These are phyloP conservation scores for Stegostoma tigrinum DNA, from an alignment of 2,113 vertebrate species.

Conservation along the genomic window DNA sequence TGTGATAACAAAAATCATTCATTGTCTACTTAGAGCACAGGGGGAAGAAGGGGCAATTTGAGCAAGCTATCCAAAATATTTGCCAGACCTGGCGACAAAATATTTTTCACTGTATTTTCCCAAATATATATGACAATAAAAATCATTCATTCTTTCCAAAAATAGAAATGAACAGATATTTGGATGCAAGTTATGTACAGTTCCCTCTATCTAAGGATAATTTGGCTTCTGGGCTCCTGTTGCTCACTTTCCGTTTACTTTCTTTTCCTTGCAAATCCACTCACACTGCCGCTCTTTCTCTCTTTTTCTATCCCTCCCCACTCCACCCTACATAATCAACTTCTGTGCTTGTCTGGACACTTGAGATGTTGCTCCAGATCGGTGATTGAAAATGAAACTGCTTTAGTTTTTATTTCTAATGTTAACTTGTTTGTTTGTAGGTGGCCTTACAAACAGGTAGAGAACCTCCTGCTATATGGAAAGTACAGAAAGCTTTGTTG, in stretches of 20 bases:
- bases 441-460: conserved; percentile 75
- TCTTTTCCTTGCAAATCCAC: not conserved
- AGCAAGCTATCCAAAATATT: too few relatives aligned
- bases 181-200: not conserved
- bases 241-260: not conserved
- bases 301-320: too few relatives aligned
- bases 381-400: not conserved
- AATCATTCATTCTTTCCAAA: not conserved
- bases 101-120: too few relatives aligned
- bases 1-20: too few relatives aligned
- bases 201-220: not conserved
- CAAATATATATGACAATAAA: too few relatives aligned
- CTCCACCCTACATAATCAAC: too few relatives aligned
- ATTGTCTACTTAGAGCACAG: too few relatives aligned
- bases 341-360: too few relatives aligned
- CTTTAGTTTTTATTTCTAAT: not conserved
- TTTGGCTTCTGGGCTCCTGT: not conserved
- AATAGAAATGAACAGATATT: not conserved
- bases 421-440: conserved; percentile 50
- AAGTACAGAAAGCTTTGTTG: conserved; percentile 94
- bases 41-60: too few relatives aligned
- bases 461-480: conserved; percentile 97
- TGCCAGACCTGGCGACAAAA: too few relatives aligned
- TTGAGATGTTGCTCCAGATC: not conserved
- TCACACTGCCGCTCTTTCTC: too few relatives aligned